A percentile compares a stretch with the other conserved stretches of the same genome.
Conservation (phyloP, 2,888 invertebrate genomes). For the Athalia cordata region DNA sequence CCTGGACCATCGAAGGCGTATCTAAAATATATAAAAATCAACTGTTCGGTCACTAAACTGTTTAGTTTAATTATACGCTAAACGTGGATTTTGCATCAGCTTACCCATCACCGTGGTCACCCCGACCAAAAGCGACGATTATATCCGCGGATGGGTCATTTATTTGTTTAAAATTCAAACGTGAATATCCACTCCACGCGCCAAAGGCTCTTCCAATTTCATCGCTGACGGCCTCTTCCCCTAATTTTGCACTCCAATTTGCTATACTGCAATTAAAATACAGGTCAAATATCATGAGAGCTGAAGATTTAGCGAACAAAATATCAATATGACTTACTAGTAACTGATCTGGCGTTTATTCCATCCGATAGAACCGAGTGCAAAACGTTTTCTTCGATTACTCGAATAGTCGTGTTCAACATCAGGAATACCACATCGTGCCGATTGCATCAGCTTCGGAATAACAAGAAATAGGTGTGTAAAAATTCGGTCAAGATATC, state of each 20-base stretch:
- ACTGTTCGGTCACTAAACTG: neutral
- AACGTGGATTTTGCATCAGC: slow-evolving; percentile 48
- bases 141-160: slow-evolving; percentile 81
- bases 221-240: slow-evolving; percentile 75
- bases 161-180: slow-evolving; percentile 76
- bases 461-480: neutral
- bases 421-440: slow-evolving; percentile 85
- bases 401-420: slow-evolving; percentile 70
- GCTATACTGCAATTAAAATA: slow-evolving; percentile 76
- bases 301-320: neutral
- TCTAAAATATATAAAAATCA: slow-evolving; percentile 65
- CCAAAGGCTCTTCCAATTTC: slow-evolving; percentile 79
- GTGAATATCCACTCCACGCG: slow-evolving; percentile 82
- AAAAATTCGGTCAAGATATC: neutral
- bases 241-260: slow-evolving; percentile 81
- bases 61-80: neutral
- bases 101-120: slow-evolving; percentile 83
- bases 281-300: neutral
- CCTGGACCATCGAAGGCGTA: slow-evolving; percentile 88
- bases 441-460: slow-evolving; percentile 79
- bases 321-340: slow-evolving; percentile 75
- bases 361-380: slow-evolving; percentile 81
- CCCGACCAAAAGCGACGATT: slow-evolving; percentile 81
- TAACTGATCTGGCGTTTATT: slow-evolving; percentile 81
- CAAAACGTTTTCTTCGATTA: slow-evolving; percentile 77